Percentiles rank a stretch among this genome's conserved stretches.
These are phyloP conservation scores for Philaethria dido DNA, from an alignment of 2,888 invertebrate species.

Conservation along the genomic window DNA sequence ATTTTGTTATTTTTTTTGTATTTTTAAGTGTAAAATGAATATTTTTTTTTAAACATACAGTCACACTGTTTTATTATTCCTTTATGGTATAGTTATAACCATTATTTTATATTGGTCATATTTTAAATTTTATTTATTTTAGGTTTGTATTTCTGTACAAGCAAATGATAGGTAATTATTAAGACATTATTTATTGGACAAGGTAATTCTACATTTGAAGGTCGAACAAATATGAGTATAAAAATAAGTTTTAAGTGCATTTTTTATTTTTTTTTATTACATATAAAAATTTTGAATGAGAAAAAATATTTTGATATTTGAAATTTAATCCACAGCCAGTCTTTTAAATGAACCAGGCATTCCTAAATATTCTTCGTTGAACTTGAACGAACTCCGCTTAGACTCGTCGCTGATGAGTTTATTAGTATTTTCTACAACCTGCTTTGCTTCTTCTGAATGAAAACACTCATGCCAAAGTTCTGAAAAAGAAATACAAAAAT, in stretches of 20 bases:
- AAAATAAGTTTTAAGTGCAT: too few relatives aligned
- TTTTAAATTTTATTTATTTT: not conserved
- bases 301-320: too few relatives aligned
- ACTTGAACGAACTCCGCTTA: conserved; percentile 41
- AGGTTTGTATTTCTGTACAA: not conserved
- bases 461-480: conserved; percentile 26
- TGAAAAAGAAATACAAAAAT: conserved; percentile 7
- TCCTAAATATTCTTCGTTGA: conserved; percentile 47
- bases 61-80: not conserved
- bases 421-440: conserved; percentile 43
- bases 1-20: too few relatives aligned
- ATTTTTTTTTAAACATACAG: too few relatives aligned
- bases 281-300: not conserved
- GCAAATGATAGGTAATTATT: too few relatives aligned
- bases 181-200: not conserved
- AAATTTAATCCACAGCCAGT: conserved; percentile 47
- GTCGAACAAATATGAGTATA: not conserved
- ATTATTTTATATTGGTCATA: not conserved
- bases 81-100: not conserved
- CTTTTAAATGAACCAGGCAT: conserved; percentile 50
- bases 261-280: not conserved
- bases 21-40: too few relatives aligned
- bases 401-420: conserved; percentile 49
- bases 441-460: conserved; percentile 45
- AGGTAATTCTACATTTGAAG: not conserved